Evolutionary conservation across 2,797 vertebrate genomes (phyloP), one percentile per base, ranked within the genome.

Genomic region (Myotis planiceps): DNA sequence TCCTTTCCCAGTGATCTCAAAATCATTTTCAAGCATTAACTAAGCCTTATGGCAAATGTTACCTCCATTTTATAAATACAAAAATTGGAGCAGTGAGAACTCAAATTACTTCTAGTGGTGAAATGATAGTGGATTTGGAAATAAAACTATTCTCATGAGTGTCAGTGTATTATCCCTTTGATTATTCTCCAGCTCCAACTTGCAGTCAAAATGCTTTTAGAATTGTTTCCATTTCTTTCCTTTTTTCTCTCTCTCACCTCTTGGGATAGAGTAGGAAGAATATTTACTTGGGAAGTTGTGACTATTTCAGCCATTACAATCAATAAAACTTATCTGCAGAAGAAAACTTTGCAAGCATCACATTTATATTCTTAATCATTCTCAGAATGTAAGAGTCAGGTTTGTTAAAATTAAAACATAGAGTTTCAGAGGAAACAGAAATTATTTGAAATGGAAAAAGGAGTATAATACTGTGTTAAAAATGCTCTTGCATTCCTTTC

Each of bases 21-120:
- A 92, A 74, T 75, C 45, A 82, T 93, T 95, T 94, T 63, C 19
- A 93, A 93, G 37, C 75, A 78, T 88, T 87, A 95, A 78, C 34
- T 88, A 82, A 92, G 55, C 49, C 88, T 95, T 80, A 66, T 71
- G 71, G 86, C 16, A 79, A 76, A 72, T 66, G 95, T 85, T 55
- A 75, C 86, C 16, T 51, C 29, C 29, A 47, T 81, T 69, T 96
- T 83, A 81, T n/a, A 96, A 83, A 90, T 49, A 90, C 13, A 91
- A 78, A 96, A 96, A 63, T 80, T 76, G 69, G 63, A 89, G 37
- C 16, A 53, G 5, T 51, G 32, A 90, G 74, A 83, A 91, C 72
- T 89, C 68, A 69, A 92, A 89, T 92, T 29, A 58, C 60, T 74
- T 88, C 51, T 71, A 74, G 49, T 85, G 12, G 60, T 60, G 51